These are phyloP conservation scores for Muntiacus reevesi DNA, from an alignment of 2,113 vertebrate genomes.

Conservation along the genomic window DNA sequence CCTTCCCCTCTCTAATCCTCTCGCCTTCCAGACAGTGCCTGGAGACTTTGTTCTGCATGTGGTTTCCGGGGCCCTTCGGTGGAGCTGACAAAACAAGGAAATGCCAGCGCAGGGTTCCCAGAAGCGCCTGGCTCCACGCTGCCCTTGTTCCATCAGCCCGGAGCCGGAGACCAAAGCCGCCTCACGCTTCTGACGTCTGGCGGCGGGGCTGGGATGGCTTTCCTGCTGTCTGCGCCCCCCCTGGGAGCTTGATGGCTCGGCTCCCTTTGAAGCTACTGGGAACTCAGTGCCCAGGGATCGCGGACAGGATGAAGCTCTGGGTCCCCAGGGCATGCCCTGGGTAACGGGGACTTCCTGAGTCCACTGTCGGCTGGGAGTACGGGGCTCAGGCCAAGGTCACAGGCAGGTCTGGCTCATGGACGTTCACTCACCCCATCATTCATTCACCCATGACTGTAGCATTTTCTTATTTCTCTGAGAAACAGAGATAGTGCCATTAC, in stretches of 20 bases:
- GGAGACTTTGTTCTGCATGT: not conserved
- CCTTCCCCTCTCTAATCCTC: not conserved
- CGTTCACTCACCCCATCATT: not conserved
- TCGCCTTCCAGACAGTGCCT: not conserved
- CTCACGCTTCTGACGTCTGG: conserved; percentile 11
- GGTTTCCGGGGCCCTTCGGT: not conserved
- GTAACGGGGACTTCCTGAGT: not conserved
- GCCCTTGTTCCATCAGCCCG: not conserved
- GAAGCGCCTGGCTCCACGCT: not conserved
- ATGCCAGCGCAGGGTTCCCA: conserved; percentile 18
- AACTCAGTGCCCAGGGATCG: conserved; percentile 40
- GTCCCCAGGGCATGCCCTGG: conserved; percentile 7
- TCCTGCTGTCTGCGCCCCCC: not conserved
- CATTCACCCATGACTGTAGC: not conserved
- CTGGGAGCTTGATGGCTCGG: conserved; percentile 28
- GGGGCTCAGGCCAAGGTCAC: not conserved
- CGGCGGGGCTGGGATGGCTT: not conserved
- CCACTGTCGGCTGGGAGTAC: not conserved
- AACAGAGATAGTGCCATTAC: not conserved
- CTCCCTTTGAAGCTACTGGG: conserved; percentile 72
- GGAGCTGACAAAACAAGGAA: not conserved
- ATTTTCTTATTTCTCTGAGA: not conserved
- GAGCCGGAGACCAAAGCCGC: conserved; percentile 37
- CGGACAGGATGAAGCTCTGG: not conserved
- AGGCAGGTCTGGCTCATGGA: not conserved